A percentile compares a stretch with the other conserved stretches of the same genome.
Evolutionary conservation across 2,113 vertebrate species (phyloP).

Genomic region (Etheostoma cragini): DNA sequence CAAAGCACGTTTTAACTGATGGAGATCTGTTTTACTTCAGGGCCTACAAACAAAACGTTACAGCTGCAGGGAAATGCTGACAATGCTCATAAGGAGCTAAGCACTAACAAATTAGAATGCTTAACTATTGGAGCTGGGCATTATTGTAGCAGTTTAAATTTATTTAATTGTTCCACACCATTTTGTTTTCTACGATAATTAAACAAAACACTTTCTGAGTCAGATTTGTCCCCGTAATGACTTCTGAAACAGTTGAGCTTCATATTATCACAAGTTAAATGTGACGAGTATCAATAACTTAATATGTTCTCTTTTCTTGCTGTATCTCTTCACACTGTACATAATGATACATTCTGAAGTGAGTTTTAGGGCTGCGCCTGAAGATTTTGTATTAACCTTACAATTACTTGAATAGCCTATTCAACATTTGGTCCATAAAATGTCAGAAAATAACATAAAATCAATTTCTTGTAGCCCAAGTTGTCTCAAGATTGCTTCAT

Average conservation of each 20-base stretch:
- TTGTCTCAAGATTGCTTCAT: not conserved
- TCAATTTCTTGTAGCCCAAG: not conserved
- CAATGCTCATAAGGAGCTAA: too few species aligned
- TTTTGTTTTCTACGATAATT: not conserved
- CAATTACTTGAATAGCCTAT: not conserved
- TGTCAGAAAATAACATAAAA: not conserved
- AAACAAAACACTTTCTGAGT: too few species aligned
- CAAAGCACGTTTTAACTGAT: not conserved
- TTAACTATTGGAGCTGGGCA: not conserved
- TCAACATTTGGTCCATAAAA: not conserved
- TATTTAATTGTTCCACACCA: not conserved
- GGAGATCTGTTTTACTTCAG: slow-evolving; percentile 37
- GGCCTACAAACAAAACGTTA: not conserved
- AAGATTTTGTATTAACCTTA: not conserved
- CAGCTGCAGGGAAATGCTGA: slow-evolving; percentile 13
- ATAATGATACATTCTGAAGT: not conserved
- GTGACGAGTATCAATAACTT: too few species aligned
- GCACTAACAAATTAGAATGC: not conserved
- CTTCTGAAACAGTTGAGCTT: not conserved
- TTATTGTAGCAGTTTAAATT: not conserved
- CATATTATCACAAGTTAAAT: not conserved
- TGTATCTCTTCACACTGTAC: not conserved
- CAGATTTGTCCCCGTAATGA: not conserved
- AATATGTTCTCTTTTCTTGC: not conserved
- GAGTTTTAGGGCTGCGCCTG: not conserved